Evolutionary conservation across 2,113 vertebrate species (phyloP), one percentile per base, ranked within the genome.

Genomic region (Uria lomvia): DNA sequence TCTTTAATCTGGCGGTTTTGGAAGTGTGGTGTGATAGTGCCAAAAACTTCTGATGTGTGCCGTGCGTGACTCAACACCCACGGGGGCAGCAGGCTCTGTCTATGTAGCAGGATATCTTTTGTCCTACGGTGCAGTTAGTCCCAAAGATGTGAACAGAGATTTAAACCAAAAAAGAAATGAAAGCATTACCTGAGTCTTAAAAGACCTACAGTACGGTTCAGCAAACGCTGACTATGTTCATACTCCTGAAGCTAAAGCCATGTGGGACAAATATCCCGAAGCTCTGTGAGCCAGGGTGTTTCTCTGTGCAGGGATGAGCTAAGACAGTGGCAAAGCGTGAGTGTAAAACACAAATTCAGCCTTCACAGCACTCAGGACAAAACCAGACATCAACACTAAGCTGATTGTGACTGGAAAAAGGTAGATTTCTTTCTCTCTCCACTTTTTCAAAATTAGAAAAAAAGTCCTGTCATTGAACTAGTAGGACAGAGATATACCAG

Each of bases 31-130:
- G 49, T n/a, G 50, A 62, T 14, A 34, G 56, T 13, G 50, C 11
- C 55, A 36, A 38, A 82, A 67, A 21, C 7, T 85, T 72, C 24
- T 84, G 38, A 50, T 0, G 1, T 27, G 29, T 43, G 22, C 47
- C 0, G 0, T 34, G 5, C 0, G 2, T 1, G 8, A 65, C 23
- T 21, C 49, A 50, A 30, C 6, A 47, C 45, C 13, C 29, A 32
- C 1, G 4, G 75, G 88, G 34, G 30, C 20, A 59, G 47, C 40
- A 43, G 1, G 6, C 10, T 74, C 43, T n/a, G 20, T 16, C 36
- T 72, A 3, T 4, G 34, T 23, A 49, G 15, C 20, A 45, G 4
- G 20, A 2, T 29, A 17, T 15, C 9, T 71, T 74, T 71, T 62
- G 63, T 43, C 38, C 56, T 29, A 23, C 38, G 2, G 4, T 65